Percentiles rank a stretch among this genome's conserved stretches.
Evolutionary conservation across 2,797 vertebrate species (phyloP).

Genomic region (Heliangelus exortis): DNA sequence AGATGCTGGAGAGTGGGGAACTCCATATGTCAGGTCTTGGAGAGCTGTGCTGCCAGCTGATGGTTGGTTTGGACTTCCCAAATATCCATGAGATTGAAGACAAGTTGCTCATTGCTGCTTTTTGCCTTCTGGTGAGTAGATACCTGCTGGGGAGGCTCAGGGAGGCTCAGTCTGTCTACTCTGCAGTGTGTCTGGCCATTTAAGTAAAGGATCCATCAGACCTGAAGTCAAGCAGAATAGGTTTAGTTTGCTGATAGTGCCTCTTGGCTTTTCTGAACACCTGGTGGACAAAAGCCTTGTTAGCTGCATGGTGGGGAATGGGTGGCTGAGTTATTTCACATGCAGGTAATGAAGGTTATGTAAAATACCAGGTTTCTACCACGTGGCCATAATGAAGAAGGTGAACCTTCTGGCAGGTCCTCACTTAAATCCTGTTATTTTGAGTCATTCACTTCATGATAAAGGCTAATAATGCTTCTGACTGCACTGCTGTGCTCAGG

Average conservation of each 20-base stretch:
- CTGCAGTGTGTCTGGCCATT: background rate
- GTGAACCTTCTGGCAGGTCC: background rate
- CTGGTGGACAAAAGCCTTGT: background rate
- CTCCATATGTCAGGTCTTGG: background rate
- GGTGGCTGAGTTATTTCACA: background rate
- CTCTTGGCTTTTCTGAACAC: background rate
- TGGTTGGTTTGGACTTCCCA: background rate
- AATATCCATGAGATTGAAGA: background rate
- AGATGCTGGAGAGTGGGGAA: background rate
- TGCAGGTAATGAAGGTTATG: background rate
- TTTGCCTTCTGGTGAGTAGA: background rate
- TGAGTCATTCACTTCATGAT: background rate
- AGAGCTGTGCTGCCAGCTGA: background rate
- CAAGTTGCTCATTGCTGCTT: background rate
- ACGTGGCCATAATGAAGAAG: background rate
- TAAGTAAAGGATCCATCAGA: background rate
- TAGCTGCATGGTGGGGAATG: background rate
- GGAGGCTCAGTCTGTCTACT: background rate
- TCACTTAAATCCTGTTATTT: background rate
- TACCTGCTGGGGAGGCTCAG: background rate
- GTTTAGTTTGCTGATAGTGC: background rate
- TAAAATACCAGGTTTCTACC: background rate
- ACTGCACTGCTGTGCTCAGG: background rate
- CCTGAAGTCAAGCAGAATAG: background rate
- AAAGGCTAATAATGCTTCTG: background rate